Evolutionary conservation across 2,113 vertebrate species (phyloP).

Genomic region (Cairina moschata): DNA sequence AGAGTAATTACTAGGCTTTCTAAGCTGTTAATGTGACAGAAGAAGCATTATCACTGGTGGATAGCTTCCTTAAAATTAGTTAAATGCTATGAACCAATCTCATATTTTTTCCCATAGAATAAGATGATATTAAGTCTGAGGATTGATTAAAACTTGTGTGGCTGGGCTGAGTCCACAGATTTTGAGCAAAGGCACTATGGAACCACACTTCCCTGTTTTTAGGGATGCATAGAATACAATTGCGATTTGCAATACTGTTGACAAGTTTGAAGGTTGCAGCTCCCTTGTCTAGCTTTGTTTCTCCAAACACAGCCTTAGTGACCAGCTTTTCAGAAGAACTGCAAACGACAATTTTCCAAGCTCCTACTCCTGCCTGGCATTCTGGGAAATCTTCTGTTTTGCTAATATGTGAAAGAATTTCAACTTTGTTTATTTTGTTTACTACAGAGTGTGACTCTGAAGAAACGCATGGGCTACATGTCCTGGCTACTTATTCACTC

Average conservation of each 20-base stretch:
- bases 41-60: not conserved
- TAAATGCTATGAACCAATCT: slow-evolving; percentile 22
- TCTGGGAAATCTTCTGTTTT: not conserved
- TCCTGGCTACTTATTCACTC: not conserved
- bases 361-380: not conserved
- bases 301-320: not conserved
- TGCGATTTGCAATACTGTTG: not conserved
- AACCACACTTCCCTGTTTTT: not conserved
- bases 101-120: slow-evolving; percentile 16
- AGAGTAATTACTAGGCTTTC: slow-evolving; percentile 15
- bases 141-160: not conserved
- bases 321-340: not conserved
- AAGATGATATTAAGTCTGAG: not conserved
- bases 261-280: not conserved
- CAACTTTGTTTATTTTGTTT: not conserved
- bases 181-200: not conserved
- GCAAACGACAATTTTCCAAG: not conserved
- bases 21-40: not conserved
- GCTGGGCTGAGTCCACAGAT: not conserved
- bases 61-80: slow-evolving; percentile 23
- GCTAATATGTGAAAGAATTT: not conserved
- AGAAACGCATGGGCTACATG: not conserved
- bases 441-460: not conserved
- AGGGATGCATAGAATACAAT: not conserved
- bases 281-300: not conserved